These are phyloP conservation scores for Cryptus viduatorius DNA, from an alignment of 2,888 invertebrate genomes.

Conservation along the genomic window DNA sequence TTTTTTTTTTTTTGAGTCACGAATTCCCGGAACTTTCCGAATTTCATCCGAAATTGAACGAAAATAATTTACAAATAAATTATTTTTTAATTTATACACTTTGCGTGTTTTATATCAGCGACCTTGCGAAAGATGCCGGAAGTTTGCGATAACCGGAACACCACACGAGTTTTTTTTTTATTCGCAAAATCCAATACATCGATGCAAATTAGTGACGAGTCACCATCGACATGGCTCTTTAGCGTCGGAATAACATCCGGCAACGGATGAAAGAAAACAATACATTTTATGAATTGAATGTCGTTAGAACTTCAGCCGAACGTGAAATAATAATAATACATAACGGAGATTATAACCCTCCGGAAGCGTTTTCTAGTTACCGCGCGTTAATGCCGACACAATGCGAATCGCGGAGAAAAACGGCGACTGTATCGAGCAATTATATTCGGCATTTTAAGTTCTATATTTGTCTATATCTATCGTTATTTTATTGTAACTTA, in stretches of 20 bases:
- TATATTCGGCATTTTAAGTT: neutral
- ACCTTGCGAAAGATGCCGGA: too few relatives aligned
- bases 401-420: neutral
- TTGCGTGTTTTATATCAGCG: too few relatives aligned
- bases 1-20: neutral
- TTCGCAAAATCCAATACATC: too few relatives aligned
- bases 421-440: neutral
- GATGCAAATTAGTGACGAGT: neutral
- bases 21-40: neutral
- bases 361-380: neutral
- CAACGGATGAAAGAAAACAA: neutral
- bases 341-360: constrained; percentile 8
- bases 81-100: neutral
- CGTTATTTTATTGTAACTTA: too few relatives aligned
- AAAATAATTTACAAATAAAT: neutral
- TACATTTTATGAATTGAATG: neutral
- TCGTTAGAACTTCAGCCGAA: neutral
- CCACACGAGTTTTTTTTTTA: neutral
- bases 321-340: neutral
- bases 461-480: too few relatives aligned
- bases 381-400: neutral
- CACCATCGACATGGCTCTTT: neutral
- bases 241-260: neutral
- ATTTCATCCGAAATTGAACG: neutral
- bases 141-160: too few relatives aligned